Conservation (phyloP, 2,797 vertebrate species). For the Crax fasciolata region DNA sequence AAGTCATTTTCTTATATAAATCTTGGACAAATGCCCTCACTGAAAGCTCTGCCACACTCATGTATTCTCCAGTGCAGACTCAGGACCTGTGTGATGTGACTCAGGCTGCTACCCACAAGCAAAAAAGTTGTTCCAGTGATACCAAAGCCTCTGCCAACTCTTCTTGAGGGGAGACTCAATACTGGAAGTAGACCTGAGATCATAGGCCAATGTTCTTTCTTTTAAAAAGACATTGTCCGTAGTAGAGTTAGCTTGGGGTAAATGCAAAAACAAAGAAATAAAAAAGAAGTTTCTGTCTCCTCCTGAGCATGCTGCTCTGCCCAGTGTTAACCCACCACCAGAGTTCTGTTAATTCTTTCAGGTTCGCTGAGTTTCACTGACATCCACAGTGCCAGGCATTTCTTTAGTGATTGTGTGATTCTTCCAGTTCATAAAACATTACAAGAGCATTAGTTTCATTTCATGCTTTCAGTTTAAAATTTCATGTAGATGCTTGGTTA, state of each 20-base stretch:
- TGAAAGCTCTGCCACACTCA: neutral
- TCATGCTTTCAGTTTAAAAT: neutral
- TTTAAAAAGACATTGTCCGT: neutral
- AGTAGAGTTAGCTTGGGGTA: neutral
- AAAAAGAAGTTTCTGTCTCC: neutral
- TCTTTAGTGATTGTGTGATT: neutral
- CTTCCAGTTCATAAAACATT: neutral
- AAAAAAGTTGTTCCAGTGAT: neutral
- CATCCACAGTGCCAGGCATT: neutral
- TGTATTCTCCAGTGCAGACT: neutral
- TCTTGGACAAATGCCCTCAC: neutral
- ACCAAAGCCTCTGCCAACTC: rapidly evolving
- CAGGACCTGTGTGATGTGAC: neutral
- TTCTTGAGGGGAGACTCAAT: neutral
- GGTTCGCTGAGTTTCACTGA: neutral
- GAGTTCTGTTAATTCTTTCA: neutral
- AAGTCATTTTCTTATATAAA: neutral
- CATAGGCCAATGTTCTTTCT: neutral
- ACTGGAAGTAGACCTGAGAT: neutral
- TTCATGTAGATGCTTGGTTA: neutral
- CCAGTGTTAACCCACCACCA: neutral
- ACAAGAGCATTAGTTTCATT: neutral
- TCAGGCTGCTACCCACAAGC: neutral
- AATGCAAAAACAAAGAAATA: neutral
- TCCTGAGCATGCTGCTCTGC: neutral